A percentile compares a stretch with the other conserved stretches of the same genome.
Evolutionary conservation across 2,797 vertebrate species (phyloP).

Genomic region (Ctenopoma multispine): DNA sequence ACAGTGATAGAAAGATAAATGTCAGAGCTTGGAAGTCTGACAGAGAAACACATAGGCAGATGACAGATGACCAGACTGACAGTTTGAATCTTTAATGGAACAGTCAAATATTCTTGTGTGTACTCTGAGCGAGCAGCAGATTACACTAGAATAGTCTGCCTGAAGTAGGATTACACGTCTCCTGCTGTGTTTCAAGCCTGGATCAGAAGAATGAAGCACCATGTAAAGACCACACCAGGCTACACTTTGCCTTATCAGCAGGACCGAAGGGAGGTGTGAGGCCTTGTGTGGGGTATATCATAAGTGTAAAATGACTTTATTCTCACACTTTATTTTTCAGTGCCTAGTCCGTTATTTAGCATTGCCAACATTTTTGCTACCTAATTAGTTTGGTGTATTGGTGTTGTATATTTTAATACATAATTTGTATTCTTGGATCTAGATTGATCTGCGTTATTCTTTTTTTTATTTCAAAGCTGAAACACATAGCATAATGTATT

Average conservation of each 20-base stretch:
- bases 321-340: conserved; percentile 6
- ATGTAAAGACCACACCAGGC: conserved; percentile 49
- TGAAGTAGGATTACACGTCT: conserved; percentile 72
- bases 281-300: conserved; percentile 14
- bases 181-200: conserved; percentile 72
- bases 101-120: conserved; percentile 69
- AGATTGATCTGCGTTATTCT: neutral
- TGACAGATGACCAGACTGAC: conserved; percentile 71
- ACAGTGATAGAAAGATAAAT: conserved; percentile 50
- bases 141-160: conserved; percentile 71
- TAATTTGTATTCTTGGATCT: neutral
- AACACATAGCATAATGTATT: neutral
- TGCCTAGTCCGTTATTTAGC: conserved; percentile 1
- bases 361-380: neutral
- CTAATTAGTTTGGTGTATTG: conserved; percentile 1
- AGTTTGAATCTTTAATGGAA: conserved; percentile 62
- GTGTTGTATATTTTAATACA: neutral
- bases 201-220: conserved; percentile 63
- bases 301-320: conserved; percentile 30
- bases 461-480: neutral
- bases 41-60: conserved; percentile 61
- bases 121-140: conserved; percentile 66
- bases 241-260: conserved; percentile 50
- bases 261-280: conserved; percentile 10
- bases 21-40: conserved; percentile 48